Percentiles rank a stretch among this genome's conserved stretches.
Evolutionary conservation across 2,113 vertebrate genomes (phyloP).

Genomic region (Ictalurus furcatus): DNA sequence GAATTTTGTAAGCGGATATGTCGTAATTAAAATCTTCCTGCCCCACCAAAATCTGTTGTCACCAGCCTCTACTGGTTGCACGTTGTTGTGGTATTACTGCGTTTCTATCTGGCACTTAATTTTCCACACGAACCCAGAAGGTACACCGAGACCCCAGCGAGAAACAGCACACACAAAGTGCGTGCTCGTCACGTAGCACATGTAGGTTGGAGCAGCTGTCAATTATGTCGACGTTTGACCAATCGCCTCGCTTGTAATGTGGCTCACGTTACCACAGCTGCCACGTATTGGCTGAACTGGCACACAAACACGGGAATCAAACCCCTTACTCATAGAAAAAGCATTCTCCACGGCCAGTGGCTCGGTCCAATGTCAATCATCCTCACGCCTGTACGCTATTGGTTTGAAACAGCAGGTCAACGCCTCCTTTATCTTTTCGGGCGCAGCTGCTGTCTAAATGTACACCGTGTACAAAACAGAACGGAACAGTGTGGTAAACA

Average conservation of each 20-base stretch:
- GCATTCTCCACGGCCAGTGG: conserved; percentile 35
- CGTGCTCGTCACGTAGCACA: conserved; percentile 56
- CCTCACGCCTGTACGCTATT: conserved; percentile 26
- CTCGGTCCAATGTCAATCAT: conserved; percentile 9
- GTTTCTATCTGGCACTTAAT: neutral
- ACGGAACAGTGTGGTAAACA: conserved; percentile 6
- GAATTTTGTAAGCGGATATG: neutral
- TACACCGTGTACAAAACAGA: conserved; percentile 6
- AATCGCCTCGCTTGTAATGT: conserved; percentile 38
- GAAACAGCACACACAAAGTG: neutral
- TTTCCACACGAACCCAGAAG: neutral
- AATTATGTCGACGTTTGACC: conserved; percentile 26
- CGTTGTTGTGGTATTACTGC: neutral
- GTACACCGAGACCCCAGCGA: neutral
- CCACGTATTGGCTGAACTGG: conserved; percentile 51
- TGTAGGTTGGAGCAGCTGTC: conserved; percentile 33
- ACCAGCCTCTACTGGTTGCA: neutral
- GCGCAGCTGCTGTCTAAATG: conserved; percentile 18
- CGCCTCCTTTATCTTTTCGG: neutral
- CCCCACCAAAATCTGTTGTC: too few species aligned
- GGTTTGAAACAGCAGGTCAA: neutral
- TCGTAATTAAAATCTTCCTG: too few species aligned
- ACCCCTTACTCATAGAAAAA: neutral
- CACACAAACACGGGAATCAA: conserved; percentile 36
- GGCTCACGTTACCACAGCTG: neutral